These are phyloP conservation scores for Pandemis cinnamomeana DNA, from an alignment of 2,888 invertebrate species.

Conservation along the genomic window DNA sequence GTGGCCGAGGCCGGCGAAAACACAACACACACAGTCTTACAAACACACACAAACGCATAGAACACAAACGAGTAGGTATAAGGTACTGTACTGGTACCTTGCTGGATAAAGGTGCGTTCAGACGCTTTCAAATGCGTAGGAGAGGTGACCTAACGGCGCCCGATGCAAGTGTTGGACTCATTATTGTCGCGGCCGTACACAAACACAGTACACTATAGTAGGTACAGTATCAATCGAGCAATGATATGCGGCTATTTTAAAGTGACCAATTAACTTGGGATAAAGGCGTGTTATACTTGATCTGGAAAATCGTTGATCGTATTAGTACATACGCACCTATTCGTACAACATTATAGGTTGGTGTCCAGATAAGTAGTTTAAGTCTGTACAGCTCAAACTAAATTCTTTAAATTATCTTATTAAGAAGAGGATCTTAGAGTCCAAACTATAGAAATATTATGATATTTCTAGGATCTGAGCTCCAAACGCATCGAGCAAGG, in stretches of 20 bases:
- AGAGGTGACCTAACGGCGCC: slow-evolving; percentile 32
- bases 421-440: not conserved
- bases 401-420: not conserved
- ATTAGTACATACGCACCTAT: too few relatives aligned
- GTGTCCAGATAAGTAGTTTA: too few relatives aligned
- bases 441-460: too few relatives aligned
- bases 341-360: too few relatives aligned
- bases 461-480: too few relatives aligned
- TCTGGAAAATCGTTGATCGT: too few relatives aligned
- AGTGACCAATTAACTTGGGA: not conserved
- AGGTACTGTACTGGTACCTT: not conserved
- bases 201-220: not conserved
- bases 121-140: slow-evolving; percentile 40
- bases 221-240: not conserved
- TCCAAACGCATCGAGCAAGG: too few relatives aligned
- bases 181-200: not conserved
- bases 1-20: slow-evolving; percentile 71
- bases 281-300: not conserved
- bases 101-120: slow-evolving; percentile 25
- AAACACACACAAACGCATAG: not conserved
- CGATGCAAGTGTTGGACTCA: not conserved
- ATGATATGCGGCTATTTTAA: not conserved
- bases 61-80: not conserved
- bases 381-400: too few relatives aligned
- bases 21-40: slow-evolving; percentile 53